Evolutionary conservation across 2,888 invertebrate genomes (phyloP), one percentile per base, ranked within the genome.

Genomic region (Sphecodes monilicornis): DNA sequence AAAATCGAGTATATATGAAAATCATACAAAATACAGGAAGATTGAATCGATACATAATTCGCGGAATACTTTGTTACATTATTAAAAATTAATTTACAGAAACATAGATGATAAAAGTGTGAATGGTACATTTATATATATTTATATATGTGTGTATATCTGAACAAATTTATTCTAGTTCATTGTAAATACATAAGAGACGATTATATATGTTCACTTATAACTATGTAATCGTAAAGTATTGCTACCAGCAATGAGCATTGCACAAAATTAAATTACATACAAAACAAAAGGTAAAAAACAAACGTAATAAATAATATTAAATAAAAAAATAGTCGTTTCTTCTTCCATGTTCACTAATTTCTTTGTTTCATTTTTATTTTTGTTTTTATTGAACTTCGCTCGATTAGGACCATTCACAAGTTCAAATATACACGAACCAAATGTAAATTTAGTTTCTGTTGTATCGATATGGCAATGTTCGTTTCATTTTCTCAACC

Each of bases 381-480:
- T 60, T 60, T 60, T 29, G 39, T 85, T 66, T 76, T 87, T 72
- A 54, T 80, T 73, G 80, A 86, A 84, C 57, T 88, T 69, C 60
- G 43, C 68, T 82, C 86, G 70, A 82, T 90, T 90, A 90, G 89
- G 76, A 89, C 89, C 89, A 83, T 85, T 87, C 82, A 71, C 70
- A 83, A 54, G 77, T 78, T 85, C 74, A 4, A 78, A 68, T 78
- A 82, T 84, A 72, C 78, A 81, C 54, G 77, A 88, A 90, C 60
- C 83, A 89, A 90, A 84, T 76, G 43, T 64, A 78, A 87, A 54
- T 85, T 78, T 66, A 84, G 79, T 78, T 86, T 80, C 39, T 72
- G 80, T 82, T 81, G 69, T 78, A 76, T 86, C 80, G 87, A 90
- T 88, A 87, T 90, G 90, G 74, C 90, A 90, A 88, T 89, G 80